These are phyloP conservation scores for chimpanzee (Pan troglodytes) DNA, from an alignment of 2,113 vertebrate genomes.

Conservation along the genomic window DNA sequence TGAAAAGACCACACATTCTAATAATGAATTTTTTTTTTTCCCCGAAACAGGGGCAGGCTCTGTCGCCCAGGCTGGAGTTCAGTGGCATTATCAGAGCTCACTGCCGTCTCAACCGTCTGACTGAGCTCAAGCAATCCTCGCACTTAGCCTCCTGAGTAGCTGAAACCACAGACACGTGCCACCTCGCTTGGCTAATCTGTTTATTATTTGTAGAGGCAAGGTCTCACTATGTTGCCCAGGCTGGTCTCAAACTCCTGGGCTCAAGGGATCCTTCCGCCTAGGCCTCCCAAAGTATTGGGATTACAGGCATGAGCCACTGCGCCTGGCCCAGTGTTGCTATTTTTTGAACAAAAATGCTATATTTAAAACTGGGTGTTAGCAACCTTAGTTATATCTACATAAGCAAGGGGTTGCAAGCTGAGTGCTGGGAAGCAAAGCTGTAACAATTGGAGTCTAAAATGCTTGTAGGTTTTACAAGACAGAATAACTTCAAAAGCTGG, in stretches of 20 bases:
- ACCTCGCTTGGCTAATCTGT: background rate
- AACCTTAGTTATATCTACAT: background rate
- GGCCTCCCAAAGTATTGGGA: background rate
- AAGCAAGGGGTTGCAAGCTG: fast-evolving
- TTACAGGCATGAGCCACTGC: background rate
- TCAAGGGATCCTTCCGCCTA: background rate
- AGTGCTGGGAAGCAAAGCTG: background rate
- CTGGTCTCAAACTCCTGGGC: background rate
- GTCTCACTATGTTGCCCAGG: background rate
- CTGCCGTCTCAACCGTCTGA: background rate
- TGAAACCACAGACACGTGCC: background rate
- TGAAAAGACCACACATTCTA: background rate
- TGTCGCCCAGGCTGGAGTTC: background rate
- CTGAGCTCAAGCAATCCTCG: background rate
- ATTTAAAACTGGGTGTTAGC: background rate
- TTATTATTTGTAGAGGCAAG: background rate
- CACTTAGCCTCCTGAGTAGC: background rate
- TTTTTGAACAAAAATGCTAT: background rate
- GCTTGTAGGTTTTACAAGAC: background rate
- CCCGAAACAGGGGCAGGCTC: background rate
- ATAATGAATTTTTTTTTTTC: background rate
- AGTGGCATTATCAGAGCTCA: background rate
- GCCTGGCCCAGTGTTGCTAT: background rate
- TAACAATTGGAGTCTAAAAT: background rate
- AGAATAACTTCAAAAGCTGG: background rate